Percentiles rank a stretch among this genome's conserved stretches.
Conservation (phyloP, 1,140 invertebrate genomes). For the Drosophila pandora region DNA sequence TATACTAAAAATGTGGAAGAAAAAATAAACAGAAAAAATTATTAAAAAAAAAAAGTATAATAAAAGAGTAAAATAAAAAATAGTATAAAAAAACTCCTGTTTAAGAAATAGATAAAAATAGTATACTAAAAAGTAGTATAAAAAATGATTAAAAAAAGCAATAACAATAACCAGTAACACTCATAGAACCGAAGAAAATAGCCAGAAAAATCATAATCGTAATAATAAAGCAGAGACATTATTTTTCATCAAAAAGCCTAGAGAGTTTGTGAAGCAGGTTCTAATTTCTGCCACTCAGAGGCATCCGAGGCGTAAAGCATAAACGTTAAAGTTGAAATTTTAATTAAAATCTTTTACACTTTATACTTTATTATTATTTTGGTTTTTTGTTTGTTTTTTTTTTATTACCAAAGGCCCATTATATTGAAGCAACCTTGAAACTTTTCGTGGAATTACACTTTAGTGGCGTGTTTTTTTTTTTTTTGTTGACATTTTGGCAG, state of each 20-base stretch:
- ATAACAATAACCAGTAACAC: neutral
- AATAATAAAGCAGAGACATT: slow-evolving; percentile 12
- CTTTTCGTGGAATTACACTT: neutral
- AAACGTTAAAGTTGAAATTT: neutral
- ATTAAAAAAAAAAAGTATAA: too few relatives aligned
- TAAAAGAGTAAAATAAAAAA: too few relatives aligned
- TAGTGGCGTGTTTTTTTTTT: neutral
- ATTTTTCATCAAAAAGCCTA: slow-evolving; percentile 17
- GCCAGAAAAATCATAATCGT: neutral
- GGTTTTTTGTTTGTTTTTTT: too few relatives aligned
- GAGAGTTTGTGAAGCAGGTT: neutral
- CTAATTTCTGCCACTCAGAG: neutral
- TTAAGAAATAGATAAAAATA: too few relatives aligned
- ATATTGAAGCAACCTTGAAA: neutral
- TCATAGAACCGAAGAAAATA: neutral
- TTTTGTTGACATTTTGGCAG: too few relatives aligned
- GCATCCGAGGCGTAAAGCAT: too few relatives aligned
- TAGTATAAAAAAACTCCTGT: too few relatives aligned
- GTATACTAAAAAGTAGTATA: too few relatives aligned
- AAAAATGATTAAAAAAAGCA: neutral
- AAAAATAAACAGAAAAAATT: too few relatives aligned
- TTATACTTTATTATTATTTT: neutral
- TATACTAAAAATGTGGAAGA: too few relatives aligned
- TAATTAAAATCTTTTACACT: neutral
- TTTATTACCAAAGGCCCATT: too few relatives aligned